Percentiles rank a stretch among this genome's conserved stretches.
These are phyloP conservation scores for Pantherophis guttatus DNA, from an alignment of 2,113 vertebrate genomes.

Conservation along the genomic window DNA sequence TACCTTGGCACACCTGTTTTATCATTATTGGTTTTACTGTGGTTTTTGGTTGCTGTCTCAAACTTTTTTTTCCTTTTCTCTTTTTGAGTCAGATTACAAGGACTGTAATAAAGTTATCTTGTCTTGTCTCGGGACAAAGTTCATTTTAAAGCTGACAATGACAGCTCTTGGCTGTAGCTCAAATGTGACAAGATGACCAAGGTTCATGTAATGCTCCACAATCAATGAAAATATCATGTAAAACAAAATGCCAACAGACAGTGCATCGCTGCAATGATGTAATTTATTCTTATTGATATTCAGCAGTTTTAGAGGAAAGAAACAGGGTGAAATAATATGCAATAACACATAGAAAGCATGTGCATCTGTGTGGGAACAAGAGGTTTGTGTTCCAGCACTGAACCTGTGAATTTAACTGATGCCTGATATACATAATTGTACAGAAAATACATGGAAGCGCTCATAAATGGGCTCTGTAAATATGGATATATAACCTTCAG, in stretches of 20 bases:
- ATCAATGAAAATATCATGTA: conserved; percentile 48
- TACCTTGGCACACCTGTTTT: not conserved
- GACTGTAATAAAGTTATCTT: not conserved
- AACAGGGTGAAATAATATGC: not conserved
- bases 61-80: not conserved
- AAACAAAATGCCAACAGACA: conserved; percentile 33
- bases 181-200: conserved; percentile 44
- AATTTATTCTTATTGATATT: not conserved
- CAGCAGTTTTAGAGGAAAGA: not conserved
- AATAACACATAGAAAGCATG: no score
- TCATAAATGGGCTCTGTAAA: not conserved
- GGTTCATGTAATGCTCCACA: conserved; percentile 25
- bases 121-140: not conserved
- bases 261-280: not conserved
- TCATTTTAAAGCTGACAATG: conserved; percentile 51
- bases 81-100: not conserved
- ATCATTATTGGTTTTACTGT: not conserved
- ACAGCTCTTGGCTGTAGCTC: conserved; percentile 26
- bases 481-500: not conserved
- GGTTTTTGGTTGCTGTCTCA: not conserved
- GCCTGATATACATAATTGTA: not conserved
- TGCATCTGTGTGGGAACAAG: not conserved
- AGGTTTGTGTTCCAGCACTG: not conserved
- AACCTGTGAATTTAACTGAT: not conserved
- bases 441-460: not conserved